Evolutionary conservation across 2,113 vertebrate genomes (phyloP).

Genomic region (Syngnathus scovelli): DNA sequence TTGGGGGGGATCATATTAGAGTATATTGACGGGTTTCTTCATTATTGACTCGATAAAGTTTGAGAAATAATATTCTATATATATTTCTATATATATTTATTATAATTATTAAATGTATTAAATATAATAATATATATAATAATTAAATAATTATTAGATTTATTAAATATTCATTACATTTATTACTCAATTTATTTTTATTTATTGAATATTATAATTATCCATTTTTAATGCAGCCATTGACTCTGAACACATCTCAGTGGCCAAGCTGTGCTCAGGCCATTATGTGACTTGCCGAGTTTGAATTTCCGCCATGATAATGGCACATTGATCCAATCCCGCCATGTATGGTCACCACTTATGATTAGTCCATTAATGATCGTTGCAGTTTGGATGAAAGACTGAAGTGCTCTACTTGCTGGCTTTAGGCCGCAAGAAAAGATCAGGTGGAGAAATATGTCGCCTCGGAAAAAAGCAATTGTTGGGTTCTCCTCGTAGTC

Average conservation of each 20-base stretch:
- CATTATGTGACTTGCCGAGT: background rate
- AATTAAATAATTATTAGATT: too few relatives aligned
- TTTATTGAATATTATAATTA: too few relatives aligned
- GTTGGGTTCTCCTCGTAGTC: background rate
- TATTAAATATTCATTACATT: too few relatives aligned
- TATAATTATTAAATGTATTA: too few relatives aligned
- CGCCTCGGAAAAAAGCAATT: constrained; percentile 20
- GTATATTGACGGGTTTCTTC: too few relatives aligned
- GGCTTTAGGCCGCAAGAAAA: constrained; percentile 1
- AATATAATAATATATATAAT: too few relatives aligned
- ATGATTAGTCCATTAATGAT: background rate
- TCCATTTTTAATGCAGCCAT: background rate
- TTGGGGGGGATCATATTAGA: too few relatives aligned
- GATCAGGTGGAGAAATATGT: constrained; percentile 6
- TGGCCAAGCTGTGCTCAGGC: background rate
- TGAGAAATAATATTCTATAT: too few relatives aligned
- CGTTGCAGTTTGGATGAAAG: too few relatives aligned
- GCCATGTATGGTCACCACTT: background rate
- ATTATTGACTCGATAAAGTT: too few relatives aligned
- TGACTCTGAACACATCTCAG: background rate
- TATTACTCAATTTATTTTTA: background rate
- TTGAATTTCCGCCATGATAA: background rate
- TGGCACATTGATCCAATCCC: background rate
- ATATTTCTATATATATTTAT: too few relatives aligned
- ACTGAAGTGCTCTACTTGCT: background rate